phyloP scores from a whole-genome alignment of 2,888 invertebrate species.

The Graphium colonna region DNA sequence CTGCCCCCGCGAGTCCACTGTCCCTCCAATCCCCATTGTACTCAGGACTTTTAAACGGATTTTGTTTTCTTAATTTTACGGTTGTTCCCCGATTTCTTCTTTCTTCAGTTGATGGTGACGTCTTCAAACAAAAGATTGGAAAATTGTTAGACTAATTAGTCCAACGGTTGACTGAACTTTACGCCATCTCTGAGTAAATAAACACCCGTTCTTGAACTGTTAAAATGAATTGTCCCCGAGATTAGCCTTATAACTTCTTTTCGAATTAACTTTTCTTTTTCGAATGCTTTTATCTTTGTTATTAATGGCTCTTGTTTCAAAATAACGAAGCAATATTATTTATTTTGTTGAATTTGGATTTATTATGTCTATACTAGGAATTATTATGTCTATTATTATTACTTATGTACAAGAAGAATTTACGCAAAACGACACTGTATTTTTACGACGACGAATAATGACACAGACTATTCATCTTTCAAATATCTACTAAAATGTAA shows the following conservation, averaged over 20 bases:
- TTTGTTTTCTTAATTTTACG: constrained; percentile 36
- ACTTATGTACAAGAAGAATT: no score
- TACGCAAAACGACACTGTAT: no score
- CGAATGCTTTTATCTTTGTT: no score
- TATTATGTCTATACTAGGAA: no score
- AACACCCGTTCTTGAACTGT: constrained; percentile 5
- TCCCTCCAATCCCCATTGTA: constrained; percentile 33
- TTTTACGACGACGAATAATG: no score
- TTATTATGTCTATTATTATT: no score
- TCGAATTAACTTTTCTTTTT: constrained; percentile 11
- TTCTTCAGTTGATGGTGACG: no score
- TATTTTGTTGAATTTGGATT: no score
- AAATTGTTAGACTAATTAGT: constrained; percentile 2
- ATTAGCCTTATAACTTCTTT: constrained; percentile 17
- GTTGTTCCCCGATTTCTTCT: constrained; percentile 28
- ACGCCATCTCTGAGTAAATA: not conserved
- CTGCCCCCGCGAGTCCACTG: constrained; percentile 50
- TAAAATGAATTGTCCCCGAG: not conserved
- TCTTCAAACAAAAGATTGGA: constrained; percentile 1
- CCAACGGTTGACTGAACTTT: constrained; percentile 18
- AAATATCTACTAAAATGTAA: no score
- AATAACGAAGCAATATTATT: no score
- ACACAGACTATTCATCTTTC: no score
- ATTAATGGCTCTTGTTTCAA: no score
- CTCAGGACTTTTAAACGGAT: constrained; percentile 34